Evolutionary conservation across 2,888 invertebrate genomes (phyloP).

Genomic region (Dicyrtoma fusca): DNA sequence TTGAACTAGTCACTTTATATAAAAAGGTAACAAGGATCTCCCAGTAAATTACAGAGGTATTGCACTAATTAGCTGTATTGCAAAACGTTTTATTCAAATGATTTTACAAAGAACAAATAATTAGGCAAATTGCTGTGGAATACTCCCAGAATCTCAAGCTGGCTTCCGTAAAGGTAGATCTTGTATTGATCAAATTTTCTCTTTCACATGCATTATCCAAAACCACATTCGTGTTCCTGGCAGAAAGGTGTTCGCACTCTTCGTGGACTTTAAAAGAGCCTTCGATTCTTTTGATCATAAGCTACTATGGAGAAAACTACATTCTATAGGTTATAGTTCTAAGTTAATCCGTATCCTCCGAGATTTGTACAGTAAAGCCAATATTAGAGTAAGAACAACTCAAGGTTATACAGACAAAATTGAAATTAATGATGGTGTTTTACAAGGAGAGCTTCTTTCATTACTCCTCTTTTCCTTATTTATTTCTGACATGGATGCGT

Average conservation of each 20-base stretch:
- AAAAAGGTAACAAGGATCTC: neutral
- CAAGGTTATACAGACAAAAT: no score
- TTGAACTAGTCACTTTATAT: neutral
- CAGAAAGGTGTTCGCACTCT: constrained; percentile 1
- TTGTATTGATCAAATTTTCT: no score
- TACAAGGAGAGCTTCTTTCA: no score
- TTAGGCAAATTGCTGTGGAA: neutral
- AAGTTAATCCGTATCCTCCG: neutral
- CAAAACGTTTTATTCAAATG: neutral
- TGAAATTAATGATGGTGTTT: no score
- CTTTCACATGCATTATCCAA: no score
- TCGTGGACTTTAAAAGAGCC: neutral
- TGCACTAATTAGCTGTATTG: neutral
- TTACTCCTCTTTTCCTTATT: no score
- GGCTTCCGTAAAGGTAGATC: no score
- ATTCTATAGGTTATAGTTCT: neutral
- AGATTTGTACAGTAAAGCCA: no score
- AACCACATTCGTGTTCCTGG: neutral
- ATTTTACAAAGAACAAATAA: neutral
- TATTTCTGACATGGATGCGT: no score
- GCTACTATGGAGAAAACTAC: neutral
- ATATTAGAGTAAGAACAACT: no score
- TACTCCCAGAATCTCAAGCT: no score
- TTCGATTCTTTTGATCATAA: neutral
- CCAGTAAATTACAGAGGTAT: constrained; percentile 1